Evolutionary conservation across 2,113 vertebrate species (phyloP).

Genomic region (Rhabdomys dilectus): DNA sequence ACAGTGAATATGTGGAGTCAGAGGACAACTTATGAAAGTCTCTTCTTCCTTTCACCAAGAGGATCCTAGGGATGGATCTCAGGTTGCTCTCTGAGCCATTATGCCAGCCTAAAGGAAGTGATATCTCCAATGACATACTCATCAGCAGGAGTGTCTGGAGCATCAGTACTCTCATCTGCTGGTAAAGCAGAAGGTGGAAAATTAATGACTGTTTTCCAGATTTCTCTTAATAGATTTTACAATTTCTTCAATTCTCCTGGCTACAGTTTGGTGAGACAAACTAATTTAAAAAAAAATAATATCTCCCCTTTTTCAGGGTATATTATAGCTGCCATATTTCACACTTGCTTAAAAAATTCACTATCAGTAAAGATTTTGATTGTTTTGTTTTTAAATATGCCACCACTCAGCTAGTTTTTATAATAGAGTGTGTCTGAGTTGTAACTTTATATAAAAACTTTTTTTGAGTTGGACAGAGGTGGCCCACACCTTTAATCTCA

Average conservation of each 20-base stretch:
- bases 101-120: background rate
- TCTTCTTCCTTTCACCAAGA: background rate
- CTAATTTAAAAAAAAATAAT: background rate
- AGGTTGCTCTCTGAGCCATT: background rate
- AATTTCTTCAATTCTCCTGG: background rate
- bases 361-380: background rate
- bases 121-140: background rate
- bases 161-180: background rate
- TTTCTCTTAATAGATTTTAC: background rate
- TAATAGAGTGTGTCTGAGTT: background rate
- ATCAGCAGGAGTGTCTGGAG: background rate
- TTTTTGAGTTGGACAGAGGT: no score
- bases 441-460: background rate
- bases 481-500: no score
- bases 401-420: background rate
- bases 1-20: background rate
- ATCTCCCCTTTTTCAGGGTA: background rate
- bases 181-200: background rate
- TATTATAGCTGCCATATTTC: background rate
- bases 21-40: background rate
- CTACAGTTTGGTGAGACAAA: background rate
- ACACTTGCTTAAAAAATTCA: background rate
- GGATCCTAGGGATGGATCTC: background rate
- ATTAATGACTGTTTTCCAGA: background rate
- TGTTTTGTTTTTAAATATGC: background rate